A percentile compares a stretch with the other conserved stretches of the same genome.
Conservation (phyloP, 1,140 invertebrate species). For the Galleria mellonella region DNA sequence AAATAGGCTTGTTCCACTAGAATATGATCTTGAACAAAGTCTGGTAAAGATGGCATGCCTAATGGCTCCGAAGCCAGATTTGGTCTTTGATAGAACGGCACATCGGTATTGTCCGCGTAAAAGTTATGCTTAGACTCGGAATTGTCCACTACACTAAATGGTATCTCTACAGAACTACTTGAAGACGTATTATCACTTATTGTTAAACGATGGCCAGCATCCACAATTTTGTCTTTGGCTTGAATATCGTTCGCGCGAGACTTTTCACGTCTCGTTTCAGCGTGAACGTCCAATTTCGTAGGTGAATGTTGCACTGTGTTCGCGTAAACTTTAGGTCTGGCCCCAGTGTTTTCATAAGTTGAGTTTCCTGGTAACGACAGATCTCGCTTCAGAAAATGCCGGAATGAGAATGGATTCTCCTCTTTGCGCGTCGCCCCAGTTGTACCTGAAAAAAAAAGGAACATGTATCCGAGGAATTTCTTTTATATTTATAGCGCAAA, state of each 20-base stretch:
- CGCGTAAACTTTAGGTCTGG: slow-evolving; percentile 66
- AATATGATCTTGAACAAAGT: slow-evolving; percentile 81
- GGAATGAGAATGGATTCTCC: slow-evolving; percentile 87
- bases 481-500: slow-evolving; percentile 59
- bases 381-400: slow-evolving; percentile 83
- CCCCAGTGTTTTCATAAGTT: slow-evolving; percentile 69
- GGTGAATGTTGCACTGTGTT: slow-evolving; percentile 65
- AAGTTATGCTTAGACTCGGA: slow-evolving; percentile 63
- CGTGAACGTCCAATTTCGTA: slow-evolving; percentile 49
- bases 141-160: slow-evolving; percentile 62
- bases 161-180: slow-evolving; percentile 64
- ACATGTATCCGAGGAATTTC: slow-evolving; percentile 30
- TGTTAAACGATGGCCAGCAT: slow-evolving; percentile 28
- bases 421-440: slow-evolving; percentile 75
- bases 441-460: slow-evolving; percentile 58
- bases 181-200: slow-evolving; percentile 59
- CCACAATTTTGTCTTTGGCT: slow-evolving; percentile 60
- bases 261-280: slow-evolving; percentile 45
- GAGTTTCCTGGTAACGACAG: slow-evolving; percentile 64
- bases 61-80: slow-evolving; percentile 60
- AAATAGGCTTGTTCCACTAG: slow-evolving; percentile 77
- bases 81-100: slow-evolving; percentile 54
- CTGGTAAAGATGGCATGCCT: slow-evolving; percentile 75
- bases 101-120: slow-evolving; percentile 49
- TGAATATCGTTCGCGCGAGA: slow-evolving; percentile 41